Evolutionary conservation across 2,888 invertebrate species (phyloP).

Genomic region (Ichneumoninae sp.): DNA sequence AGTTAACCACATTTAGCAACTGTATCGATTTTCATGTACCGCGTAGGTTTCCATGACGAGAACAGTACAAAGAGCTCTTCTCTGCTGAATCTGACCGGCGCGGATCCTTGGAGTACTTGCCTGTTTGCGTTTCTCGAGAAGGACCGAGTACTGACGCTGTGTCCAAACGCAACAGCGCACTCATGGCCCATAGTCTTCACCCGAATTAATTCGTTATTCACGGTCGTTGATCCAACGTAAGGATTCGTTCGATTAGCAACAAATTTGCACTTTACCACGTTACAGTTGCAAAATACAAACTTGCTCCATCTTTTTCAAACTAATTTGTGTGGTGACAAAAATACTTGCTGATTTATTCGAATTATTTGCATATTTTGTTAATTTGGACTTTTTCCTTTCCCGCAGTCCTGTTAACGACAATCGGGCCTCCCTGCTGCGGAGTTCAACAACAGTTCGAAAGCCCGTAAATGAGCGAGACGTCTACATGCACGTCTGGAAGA

Average conservation of each 20-base stretch:
- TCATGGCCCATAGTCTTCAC: conserved; percentile 98
- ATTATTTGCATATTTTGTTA: neutral
- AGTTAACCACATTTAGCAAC: neutral
- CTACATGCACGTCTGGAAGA: conserved; percentile 98
- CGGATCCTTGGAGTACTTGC: conserved; percentile 96
- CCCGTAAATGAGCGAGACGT: conserved; percentile 97
- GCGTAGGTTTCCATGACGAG: conserved; percentile 85
- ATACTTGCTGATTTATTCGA: neutral
- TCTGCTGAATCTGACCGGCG: conserved; percentile 86
- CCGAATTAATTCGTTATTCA: conserved; percentile 95
- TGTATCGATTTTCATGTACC: neutral
- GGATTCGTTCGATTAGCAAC: conserved; percentile 78
- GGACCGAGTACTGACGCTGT: conserved; percentile 92
- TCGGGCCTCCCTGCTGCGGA: conserved; percentile 95
- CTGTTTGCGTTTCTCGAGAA: conserved; percentile 95
- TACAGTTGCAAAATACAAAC: conserved; percentile 5
- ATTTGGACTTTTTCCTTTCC: conserved; percentile 57
- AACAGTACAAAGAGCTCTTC: conserved; percentile 85
- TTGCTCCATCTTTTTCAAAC: conserved; percentile 44
- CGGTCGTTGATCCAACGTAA: conserved; percentile 97
- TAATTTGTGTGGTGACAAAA: conserved; percentile 36
- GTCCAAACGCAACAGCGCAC: conserved; percentile 94
- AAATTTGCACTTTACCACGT: neutral
- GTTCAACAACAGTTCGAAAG: conserved; percentile 94
- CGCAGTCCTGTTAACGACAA: conserved; percentile 97